Percentiles rank a stretch among this genome's conserved stretches.
Conservation (phyloP, 2,888 invertebrate genomes). For the Drosophila kambysellisi region DNA sequence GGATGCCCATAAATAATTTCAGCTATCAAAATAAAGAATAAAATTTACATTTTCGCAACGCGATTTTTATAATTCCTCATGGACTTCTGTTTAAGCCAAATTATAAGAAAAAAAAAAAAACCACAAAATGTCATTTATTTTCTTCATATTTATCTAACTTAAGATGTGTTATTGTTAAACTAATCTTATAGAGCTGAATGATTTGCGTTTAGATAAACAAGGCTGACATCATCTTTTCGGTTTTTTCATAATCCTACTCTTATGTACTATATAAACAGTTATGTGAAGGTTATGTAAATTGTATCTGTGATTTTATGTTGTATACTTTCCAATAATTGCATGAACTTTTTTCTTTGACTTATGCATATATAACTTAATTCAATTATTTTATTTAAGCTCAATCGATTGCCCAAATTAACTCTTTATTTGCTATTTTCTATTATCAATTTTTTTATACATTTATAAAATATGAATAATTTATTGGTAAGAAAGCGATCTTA, state of each 20-base stretch:
- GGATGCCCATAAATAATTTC: conserved; percentile 55
- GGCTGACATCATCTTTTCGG: background rate
- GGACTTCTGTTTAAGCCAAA: conserved; percentile 11
- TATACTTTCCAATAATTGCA: background rate
- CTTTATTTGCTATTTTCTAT: background rate
- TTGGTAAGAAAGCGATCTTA: too few species aligned
- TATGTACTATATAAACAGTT: too few species aligned
- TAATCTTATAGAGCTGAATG: background rate
- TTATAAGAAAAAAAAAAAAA: background rate
- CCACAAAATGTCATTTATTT: background rate
- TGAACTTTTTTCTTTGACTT: background rate
- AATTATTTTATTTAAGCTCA: background rate
- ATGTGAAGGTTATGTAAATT: background rate
- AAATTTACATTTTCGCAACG: conserved; percentile 50
- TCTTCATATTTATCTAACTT: background rate
- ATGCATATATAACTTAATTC: background rate
- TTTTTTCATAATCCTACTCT: background rate
- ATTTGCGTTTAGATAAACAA: background rate
- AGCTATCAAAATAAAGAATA: conserved; percentile 34
- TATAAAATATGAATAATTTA: background rate
- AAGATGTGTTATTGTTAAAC: background rate
- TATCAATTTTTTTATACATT: background rate
- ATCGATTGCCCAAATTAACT: background rate
- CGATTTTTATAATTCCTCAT: conserved; percentile 17
- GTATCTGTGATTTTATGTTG: background rate